phyloP scores from a whole-genome alignment of 1,140 invertebrate species.

The Myzus persicae region DNA sequence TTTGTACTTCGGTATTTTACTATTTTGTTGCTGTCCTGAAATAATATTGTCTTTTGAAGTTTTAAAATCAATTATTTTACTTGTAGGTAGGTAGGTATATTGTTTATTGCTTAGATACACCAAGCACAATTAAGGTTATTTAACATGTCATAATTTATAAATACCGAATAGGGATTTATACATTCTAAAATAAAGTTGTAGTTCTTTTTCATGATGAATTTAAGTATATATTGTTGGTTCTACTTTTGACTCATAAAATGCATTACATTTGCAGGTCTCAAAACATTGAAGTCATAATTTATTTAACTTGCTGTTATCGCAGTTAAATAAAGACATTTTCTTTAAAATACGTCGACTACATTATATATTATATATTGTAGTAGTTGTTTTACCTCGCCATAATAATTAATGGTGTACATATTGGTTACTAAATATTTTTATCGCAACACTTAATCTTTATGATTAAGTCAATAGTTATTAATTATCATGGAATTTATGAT shows the following conservation, averaged over 20 bases:
- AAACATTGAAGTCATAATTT: background rate
- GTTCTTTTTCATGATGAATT: background rate
- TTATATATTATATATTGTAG: background rate
- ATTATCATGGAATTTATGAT: background rate
- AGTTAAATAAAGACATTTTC: background rate
- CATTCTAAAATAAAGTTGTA: too few relatives aligned
- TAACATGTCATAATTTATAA: background rate
- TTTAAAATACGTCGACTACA: background rate
- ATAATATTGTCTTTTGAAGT: background rate
- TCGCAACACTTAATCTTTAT: background rate
- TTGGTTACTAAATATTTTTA: conserved; percentile 1
- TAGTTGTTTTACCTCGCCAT: background rate
- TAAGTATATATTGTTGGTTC: background rate
- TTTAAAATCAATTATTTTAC: background rate
- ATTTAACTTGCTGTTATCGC: background rate
- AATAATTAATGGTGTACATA: background rate
- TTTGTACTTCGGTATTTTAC: background rate
- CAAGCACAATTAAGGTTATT: background rate
- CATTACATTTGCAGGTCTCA: background rate
- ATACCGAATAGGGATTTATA: too few relatives aligned
- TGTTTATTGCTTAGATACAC: background rate
- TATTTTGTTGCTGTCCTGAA: background rate
- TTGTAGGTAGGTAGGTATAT: background rate
- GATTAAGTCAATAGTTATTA: background rate
- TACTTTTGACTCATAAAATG: background rate